Evolutionary conservation across 2,797 vertebrate genomes (phyloP).

Genomic region (Hippoglossus hippoglossus): DNA sequence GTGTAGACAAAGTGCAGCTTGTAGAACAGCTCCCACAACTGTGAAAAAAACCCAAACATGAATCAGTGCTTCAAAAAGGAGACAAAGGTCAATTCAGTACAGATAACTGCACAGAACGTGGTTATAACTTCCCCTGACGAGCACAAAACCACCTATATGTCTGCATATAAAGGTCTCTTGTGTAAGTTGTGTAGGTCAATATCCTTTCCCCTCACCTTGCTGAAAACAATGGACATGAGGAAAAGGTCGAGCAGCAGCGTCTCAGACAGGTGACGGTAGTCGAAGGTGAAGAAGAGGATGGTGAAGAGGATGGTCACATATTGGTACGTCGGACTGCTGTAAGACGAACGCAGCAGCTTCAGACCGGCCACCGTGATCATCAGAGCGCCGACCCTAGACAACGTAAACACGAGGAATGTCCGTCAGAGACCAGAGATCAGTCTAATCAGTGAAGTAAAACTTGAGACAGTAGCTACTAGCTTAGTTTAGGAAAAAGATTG

Average conservation of each 20-base stretch:
- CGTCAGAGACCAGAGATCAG: too few relatives aligned
- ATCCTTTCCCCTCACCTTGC: conserved; percentile 86
- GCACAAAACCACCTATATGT: neutral
- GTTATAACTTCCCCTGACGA: neutral
- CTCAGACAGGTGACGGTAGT: conserved; percentile 94
- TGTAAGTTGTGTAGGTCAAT: neutral
- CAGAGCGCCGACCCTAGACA: conserved; percentile 91
- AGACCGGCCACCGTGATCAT: conserved; percentile 97
- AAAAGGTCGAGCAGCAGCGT: conserved; percentile 98
- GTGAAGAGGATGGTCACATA: conserved; percentile 97
- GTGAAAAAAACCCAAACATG: conserved; percentile 3
- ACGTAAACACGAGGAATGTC: too few relatives aligned
- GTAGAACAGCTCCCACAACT: conserved; percentile 98
- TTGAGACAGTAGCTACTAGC: too few relatives aligned
- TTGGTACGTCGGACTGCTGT: conserved; percentile 96
- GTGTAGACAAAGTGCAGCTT: conserved; percentile 98
- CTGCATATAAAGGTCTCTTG: neutral
- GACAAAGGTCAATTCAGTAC: neutral
- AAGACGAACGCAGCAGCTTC: conserved; percentile 97
- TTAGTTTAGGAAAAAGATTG: too few relatives aligned
- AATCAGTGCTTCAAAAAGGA: conserved; percentile 18
- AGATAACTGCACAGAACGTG: neutral
- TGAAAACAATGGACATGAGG: conserved; percentile 98
- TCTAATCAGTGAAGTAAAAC: too few relatives aligned
- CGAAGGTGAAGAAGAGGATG: conserved; percentile 98